Percentiles rank a stretch among this genome's conserved stretches.
Evolutionary conservation across 2,888 invertebrate species (phyloP).

Genomic region (Andrena chrysosceles): DNA sequence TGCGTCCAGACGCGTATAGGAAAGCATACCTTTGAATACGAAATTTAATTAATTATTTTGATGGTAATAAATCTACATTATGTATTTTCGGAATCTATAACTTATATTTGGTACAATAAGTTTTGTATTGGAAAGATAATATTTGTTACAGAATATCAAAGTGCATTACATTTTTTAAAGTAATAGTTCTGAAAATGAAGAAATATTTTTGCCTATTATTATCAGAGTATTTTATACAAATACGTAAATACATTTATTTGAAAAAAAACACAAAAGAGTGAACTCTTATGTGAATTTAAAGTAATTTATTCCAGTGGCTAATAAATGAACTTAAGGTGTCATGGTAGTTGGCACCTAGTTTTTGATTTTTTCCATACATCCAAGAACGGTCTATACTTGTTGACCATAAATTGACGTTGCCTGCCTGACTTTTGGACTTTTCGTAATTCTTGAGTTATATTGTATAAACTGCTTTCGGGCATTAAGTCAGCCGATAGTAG

Average conservation of each 20-base stretch:
- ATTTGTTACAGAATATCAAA: too few relatives aligned
- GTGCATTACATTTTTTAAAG: too few relatives aligned
- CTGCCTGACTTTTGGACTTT: constrained; percentile 37
- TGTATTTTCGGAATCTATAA: too few relatives aligned
- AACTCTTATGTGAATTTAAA: background rate
- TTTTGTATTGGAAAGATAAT: too few relatives aligned
- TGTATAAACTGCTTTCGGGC: constrained; percentile 55
- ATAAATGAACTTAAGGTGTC: background rate
- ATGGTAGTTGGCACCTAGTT: constrained; percentile 29
- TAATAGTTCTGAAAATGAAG: too few relatives aligned
- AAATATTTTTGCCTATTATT: too few relatives aligned
- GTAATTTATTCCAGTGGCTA: background rate
- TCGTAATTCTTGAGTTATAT: constrained; percentile 59
- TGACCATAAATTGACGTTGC: constrained; percentile 38
- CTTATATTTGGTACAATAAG: too few relatives aligned
- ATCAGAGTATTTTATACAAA: too few relatives aligned
- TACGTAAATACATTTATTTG: background rate
- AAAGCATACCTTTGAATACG: too few relatives aligned
- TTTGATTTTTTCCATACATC: background rate
- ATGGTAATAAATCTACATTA: too few relatives aligned
- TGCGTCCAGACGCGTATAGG: too few relatives aligned
- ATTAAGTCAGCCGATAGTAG: constrained; percentile 22
- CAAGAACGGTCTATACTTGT: constrained; percentile 45
- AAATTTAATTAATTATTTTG: too few relatives aligned
- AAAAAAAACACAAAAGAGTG: background rate